A percentile compares a stretch with the other conserved stretches of the same genome.
Conservation (phyloP, 2,113 vertebrate species). For the Phoenicopterus ruber region DNA sequence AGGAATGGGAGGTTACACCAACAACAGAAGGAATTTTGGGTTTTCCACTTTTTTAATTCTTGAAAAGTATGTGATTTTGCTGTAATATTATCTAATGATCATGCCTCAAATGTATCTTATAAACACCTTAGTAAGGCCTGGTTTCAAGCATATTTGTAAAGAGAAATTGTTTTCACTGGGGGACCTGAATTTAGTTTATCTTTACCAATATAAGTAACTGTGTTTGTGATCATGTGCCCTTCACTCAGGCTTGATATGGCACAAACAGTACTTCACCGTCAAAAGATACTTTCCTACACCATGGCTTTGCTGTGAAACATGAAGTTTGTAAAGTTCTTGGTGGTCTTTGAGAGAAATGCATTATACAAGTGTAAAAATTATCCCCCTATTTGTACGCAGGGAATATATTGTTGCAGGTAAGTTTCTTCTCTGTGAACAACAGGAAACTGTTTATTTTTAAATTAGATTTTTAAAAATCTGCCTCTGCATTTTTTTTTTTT, state of each 20-base stretch:
- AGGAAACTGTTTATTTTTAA: not conserved
- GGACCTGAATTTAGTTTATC: not conserved
- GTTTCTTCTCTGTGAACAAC: not conserved
- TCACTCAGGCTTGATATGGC: not conserved
- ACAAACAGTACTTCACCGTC: not conserved
- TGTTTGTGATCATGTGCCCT: not conserved
- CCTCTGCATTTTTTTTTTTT: not conserved
- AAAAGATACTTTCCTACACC: not conserved
- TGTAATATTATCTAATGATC: not conserved
- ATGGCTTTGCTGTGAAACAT: not conserved
- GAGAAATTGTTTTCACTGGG: not conserved
- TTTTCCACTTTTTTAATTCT: not conserved
- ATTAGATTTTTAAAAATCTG: not conserved
- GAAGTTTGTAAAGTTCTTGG: not conserved
- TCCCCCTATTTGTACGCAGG: not conserved
- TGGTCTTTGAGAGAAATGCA: not conserved
- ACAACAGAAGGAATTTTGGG: not conserved
- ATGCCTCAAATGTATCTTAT: not conserved
- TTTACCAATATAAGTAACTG: not conserved
- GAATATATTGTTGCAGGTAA: not conserved
- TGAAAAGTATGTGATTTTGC: not conserved
- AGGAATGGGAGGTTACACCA: not conserved
- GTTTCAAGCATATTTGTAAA: not conserved
- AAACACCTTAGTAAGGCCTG: not conserved
- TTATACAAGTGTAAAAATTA: not conserved